These are phyloP conservation scores for Rhagoletis pomonella DNA, from an alignment of 1,140 invertebrate genomes.

Conservation along the genomic window DNA sequence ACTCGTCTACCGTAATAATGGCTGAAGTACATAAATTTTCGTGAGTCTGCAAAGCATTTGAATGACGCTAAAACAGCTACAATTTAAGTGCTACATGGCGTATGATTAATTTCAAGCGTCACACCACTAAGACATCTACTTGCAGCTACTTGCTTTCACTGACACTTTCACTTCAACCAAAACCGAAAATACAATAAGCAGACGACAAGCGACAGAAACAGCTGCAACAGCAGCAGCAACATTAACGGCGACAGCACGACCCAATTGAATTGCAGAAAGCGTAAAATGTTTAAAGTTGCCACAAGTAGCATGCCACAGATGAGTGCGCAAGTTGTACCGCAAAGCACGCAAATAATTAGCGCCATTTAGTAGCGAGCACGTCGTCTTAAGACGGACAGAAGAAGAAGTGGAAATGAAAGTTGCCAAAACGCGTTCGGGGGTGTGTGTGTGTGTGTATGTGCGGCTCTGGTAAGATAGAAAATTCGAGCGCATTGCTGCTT, in stretches of 20 bases:
- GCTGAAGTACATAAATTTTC: too few species aligned
- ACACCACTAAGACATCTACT: not conserved
- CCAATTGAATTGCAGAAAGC: constrained; percentile 37
- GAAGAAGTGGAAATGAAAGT: too few species aligned
- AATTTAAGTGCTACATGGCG: not conserved
- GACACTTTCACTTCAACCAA: constrained; percentile 9
- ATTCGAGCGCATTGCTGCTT: not conserved
- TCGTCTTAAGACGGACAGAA: constrained; percentile 6
- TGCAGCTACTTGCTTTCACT: not conserved
- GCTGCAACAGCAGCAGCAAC: not conserved
- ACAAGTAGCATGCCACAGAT: constrained; percentile 50
- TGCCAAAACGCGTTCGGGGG: not conserved
- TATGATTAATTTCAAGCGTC: constrained; percentile 27
- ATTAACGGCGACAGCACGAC: not conserved
- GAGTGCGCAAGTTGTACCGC: constrained; percentile 4
- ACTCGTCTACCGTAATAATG: too few species aligned
- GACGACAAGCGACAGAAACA: not conserved
- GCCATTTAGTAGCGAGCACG: constrained; percentile 35
- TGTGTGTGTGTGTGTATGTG: not conserved
- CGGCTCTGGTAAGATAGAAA: not conserved
- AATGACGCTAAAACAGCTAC: not conserved
- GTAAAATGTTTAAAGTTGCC: constrained; percentile 50
- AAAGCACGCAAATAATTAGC: constrained; percentile 52
- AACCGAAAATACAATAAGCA: not conserved
- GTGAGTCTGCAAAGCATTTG: too few species aligned